Percentiles rank a stretch among this genome's conserved stretches.
Evolutionary conservation across 2,797 vertebrate species (phyloP).

Genomic region (Semotilus atromaculatus): DNA sequence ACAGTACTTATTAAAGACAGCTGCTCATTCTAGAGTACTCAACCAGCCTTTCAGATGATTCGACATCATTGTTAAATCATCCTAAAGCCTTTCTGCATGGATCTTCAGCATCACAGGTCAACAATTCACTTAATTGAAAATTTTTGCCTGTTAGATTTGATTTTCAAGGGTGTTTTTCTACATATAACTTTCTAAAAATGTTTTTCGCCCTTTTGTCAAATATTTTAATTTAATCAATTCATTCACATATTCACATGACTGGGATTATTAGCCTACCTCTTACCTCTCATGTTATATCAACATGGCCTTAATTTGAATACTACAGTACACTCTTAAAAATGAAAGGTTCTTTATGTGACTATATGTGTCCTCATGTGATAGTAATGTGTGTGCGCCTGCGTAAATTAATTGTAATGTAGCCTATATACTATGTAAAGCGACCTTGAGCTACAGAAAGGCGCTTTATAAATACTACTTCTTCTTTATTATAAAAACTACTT

Average conservation of each 20-base stretch:
- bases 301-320: not conserved
- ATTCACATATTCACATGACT: not conserved
- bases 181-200: not conserved
- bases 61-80: not conserved
- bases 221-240: not conserved
- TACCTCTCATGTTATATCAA: not conserved
- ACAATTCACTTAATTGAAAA: not conserved
- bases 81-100: not conserved
- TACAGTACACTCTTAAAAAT: not conserved
- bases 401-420: too few relatives aligned
- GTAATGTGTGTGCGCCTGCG: too few relatives aligned
- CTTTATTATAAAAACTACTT: not conserved
- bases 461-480: too few relatives aligned
- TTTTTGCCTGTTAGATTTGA: not conserved
- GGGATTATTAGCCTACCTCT: not conserved
- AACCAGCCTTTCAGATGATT: not conserved
- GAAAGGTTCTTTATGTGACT: not conserved
- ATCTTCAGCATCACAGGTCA: not conserved
- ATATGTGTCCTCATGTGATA: too few relatives aligned
- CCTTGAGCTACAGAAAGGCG: too few relatives aligned
- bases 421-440: too few relatives aligned
- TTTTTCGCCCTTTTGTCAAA: not conserved
- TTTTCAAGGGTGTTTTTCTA: not conserved
- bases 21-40: conserved; percentile 6
- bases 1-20: conserved; percentile 18